Base-by-base conservation (phyloP, 2,797 vertebrate genomes). In the Helarctos malayanus region DNA sequence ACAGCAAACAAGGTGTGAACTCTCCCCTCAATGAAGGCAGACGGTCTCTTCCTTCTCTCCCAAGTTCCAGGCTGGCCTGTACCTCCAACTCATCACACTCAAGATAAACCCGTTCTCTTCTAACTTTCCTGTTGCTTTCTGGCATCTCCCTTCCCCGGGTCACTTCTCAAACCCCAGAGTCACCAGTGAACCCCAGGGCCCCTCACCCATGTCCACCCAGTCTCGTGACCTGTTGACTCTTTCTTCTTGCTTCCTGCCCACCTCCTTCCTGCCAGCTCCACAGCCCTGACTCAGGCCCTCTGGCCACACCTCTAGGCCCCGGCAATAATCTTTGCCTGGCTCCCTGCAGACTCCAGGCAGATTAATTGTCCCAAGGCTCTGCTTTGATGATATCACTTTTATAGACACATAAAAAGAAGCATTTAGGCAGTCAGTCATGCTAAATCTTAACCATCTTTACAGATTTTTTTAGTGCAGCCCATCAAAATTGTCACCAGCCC, bases 351-450 rank as follows among this genome's bases (percentile, higher is more conserved):
- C 29, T 11, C 5, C 8, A 68, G 81, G 56, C 76, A 88, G 94
- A 89, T 95, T 92, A 54, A 96, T 97, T 1, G 1, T 78, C 71
- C 71, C 41, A 54, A 91, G 76, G 75, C 47, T 93, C 79, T 68
- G 71, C 95, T 97, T 95, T 89, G 95, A 92, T 81, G 71, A 81
- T 84, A 92, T 59, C 76, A 4, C 27, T 97, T 97, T 97, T 95
- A 98, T 73, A 95, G 94, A 88, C 41, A 85, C 89, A 95, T 95
- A 65, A 96, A 92, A 89, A 84, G 92, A 92, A 97, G 54, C 80
- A 79, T 83, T 89, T 91, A 96, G 90, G 68, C 61, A 95, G 56
- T 68, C 80, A 61, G 86, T 95, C 97, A 85, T 95, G 86, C 61
- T 87, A 84, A 94, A 83, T 94, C 89, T 92, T 92, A 95, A 92